Conservation (phyloP, 2,113 vertebrate genomes). For the Callionymus lyra region DNA sequence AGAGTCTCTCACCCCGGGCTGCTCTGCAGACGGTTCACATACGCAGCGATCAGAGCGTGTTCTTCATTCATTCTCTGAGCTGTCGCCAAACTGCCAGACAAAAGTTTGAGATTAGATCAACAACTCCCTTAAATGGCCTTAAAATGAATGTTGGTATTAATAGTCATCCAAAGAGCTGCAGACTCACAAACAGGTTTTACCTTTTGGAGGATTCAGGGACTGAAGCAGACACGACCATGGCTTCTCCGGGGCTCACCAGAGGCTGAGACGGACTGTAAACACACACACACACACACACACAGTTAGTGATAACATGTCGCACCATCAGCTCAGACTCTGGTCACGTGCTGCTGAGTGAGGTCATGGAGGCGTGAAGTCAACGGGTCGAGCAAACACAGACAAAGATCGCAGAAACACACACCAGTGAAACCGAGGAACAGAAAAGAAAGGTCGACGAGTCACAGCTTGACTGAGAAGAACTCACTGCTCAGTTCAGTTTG, state of each 20-base stretch:
- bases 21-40: conserved; percentile 67
- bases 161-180: neutral
- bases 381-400: conserved; percentile 52
- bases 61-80: conserved; percentile 67
- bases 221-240: conserved; percentile 70
- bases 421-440: conserved; percentile 45
- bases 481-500: too few relatives aligned
- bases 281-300: conserved; percentile 19
- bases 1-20: conserved; percentile 52
- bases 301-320: too few relatives aligned
- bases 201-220: conserved; percentile 78
- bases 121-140: neutral
- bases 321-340: too few relatives aligned
- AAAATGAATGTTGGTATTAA: neutral
- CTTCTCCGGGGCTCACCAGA: conserved; percentile 67
- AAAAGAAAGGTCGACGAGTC: neutral
- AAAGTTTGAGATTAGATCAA: conserved; percentile 1
- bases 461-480: too few relatives aligned
- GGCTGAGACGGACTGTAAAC: conserved; percentile 75
- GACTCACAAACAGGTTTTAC: conserved; percentile 48
- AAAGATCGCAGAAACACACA: neutral
- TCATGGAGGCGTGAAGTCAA: conserved; percentile 44
- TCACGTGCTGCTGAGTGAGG: conserved; percentile 37
- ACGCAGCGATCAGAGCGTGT: conserved; percentile 68
- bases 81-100: conserved; percentile 43